phyloP scores from a whole-genome alignment of 2,797 vertebrate genomes.

The Glyptemys insculpta region DNA sequence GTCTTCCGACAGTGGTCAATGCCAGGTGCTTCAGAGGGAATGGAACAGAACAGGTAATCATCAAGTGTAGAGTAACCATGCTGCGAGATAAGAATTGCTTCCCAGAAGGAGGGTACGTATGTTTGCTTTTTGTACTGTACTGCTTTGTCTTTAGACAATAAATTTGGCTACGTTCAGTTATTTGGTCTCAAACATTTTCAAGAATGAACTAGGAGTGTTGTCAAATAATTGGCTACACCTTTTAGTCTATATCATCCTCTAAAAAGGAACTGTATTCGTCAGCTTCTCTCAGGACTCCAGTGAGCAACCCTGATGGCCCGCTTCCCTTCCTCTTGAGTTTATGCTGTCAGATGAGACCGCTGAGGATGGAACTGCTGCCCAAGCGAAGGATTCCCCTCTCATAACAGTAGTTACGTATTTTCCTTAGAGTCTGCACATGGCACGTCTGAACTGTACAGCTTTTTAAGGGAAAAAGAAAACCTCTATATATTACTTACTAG shows the following conservation, averaged over 20 bases:
- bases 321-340: not conserved
- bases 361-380: no score
- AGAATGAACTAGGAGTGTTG: not conserved
- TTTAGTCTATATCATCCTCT: not conserved
- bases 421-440: not conserved
- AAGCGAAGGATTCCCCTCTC: not conserved
- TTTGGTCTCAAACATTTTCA: not conserved
- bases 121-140: not conserved
- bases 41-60: no score
- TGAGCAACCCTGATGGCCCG: fast-evolving
- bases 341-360: not conserved
- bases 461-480: not conserved
- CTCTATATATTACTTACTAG: conserved; percentile 75
- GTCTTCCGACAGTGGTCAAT: no score
- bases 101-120: no score
- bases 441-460: not conserved
- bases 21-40: no score
- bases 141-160: not conserved
- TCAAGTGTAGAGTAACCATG: not conserved
- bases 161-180: not conserved
- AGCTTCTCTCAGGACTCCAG: not conserved
- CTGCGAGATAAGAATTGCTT: no score
- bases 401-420: not conserved
- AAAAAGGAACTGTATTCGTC: not conserved
- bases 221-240: not conserved